phyloP scores from a whole-genome alignment of 1,140 invertebrate species.

The Trachelipus rathkii region DNA sequence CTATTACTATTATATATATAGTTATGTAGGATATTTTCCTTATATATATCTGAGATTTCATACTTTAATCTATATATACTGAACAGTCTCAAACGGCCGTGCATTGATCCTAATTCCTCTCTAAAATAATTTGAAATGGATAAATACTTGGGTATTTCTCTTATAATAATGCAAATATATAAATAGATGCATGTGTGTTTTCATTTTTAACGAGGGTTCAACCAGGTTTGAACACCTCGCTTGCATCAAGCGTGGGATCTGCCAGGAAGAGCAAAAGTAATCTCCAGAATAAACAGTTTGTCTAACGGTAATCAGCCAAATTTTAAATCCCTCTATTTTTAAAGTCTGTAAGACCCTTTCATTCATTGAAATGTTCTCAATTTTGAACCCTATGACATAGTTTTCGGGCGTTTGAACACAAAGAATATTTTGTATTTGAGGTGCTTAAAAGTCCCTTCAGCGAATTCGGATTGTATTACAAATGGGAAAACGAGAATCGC shows the following conservation, averaged over 20 bases:
- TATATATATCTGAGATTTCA: no score
- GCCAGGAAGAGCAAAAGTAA: constrained; percentile 23
- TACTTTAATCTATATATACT: no score
- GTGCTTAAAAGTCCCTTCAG: constrained; percentile 16
- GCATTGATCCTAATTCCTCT: no score
- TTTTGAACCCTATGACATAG: constrained; percentile 20
- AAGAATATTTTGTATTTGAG: constrained; percentile 37
- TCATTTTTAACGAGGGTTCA: no score
- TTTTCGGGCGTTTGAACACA: constrained; percentile 37
- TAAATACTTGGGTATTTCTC: no score
- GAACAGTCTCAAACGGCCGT: no score
- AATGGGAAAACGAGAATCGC: neutral
- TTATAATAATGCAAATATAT: no score
- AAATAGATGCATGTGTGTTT: no score
- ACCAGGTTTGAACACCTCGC: no score
- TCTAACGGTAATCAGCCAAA: constrained; percentile 38
- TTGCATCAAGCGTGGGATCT: constrained; percentile 27
- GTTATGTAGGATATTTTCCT: no score
- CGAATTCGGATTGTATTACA: constrained; percentile 8
- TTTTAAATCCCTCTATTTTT: constrained; percentile 1
- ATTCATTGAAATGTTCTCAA: neutral
- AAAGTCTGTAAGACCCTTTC: constrained; percentile 18
- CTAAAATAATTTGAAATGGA: no score
- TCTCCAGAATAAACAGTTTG: constrained; percentile 42
- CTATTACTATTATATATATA: no score